Evolutionary conservation across 1,140 invertebrate species (phyloP), one percentile per base, ranked within the genome.

Genomic region (Tetragnatha versicolor): DNA sequence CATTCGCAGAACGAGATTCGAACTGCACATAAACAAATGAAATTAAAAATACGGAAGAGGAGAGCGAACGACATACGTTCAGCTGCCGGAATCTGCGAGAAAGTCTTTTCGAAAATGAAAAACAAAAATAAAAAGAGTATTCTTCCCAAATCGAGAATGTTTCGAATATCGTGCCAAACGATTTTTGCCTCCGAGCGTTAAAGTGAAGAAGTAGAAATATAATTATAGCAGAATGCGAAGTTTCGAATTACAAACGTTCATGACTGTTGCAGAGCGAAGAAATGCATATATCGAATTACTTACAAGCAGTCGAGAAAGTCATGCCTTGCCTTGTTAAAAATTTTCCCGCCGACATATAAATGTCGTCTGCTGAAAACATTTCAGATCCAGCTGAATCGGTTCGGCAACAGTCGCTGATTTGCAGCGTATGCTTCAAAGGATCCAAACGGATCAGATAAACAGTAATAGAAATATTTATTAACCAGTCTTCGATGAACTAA

Each of bases 281-380:
- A 75, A 75, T 35, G 53, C 9, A 61, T 25, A 45, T 47, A 75
- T 75, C 72, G 58, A 75, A 75, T 75, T 75, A 75, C 72, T 29
- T 75, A 33, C 17, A 12, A 5, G 20, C 29, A 31, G 27, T 29
- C 7, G 58, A 75, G 42, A 63, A 63, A 61, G 58, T 75, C 42
- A 29, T 37, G 72, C 72, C n/a, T n/a, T n/a, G n/a, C n/a, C n/a
- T 75, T 75, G 72, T 75, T 75, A 75, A 75, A 75, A 75, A 75
- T 75, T 63, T 75, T 58, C 51, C 37, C 29, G 29, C 39, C 55
- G 25, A 61, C 22, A n/a, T 75, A 75, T 75, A 49, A 75, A 75
- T 75, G 58, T 75, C 72, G 55, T 63, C 42, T 61, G 27, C 37
- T 29, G 53, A 33, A 75, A 61, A 37, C 22, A 55, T 69, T 53